A percentile compares a stretch with the other conserved stretches of the same genome.
Evolutionary conservation across 2,888 invertebrate genomes (phyloP).

Genomic region (Lasius fuliginosus): DNA sequence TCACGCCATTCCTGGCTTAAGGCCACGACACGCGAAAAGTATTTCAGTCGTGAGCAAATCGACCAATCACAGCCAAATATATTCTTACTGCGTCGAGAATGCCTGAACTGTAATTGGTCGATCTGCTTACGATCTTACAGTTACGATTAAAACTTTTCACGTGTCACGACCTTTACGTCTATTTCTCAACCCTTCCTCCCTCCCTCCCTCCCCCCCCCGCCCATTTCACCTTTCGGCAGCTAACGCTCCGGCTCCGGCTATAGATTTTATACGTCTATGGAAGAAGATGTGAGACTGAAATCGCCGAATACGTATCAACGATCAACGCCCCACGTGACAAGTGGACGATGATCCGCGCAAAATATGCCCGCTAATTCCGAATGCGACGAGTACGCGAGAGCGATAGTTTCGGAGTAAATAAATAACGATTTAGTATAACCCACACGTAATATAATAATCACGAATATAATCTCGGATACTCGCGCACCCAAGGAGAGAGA

Average conservation of each 20-base stretch:
- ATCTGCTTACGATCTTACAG: too few relatives aligned
- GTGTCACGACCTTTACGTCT: too few relatives aligned
- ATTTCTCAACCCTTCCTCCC: too few relatives aligned
- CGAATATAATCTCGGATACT: background rate
- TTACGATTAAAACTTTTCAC: too few relatives aligned
- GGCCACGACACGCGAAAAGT: too few relatives aligned
- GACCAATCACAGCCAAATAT: too few relatives aligned
- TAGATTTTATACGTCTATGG: background rate
- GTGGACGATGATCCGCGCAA: conserved; percentile 53
- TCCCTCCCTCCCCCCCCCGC: too few relatives aligned
- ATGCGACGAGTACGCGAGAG: conserved; percentile 35
- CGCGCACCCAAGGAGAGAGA: conserved; percentile 18
- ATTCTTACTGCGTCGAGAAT: too few relatives aligned
- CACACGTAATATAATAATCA: conserved; percentile 6
- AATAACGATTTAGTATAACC: background rate
- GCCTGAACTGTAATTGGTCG: too few relatives aligned
- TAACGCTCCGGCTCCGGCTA: background rate
- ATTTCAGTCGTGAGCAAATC: too few relatives aligned
- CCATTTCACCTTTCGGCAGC: too few relatives aligned
- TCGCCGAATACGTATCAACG: conserved; percentile 51
- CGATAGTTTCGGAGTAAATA: conserved; percentile 53
- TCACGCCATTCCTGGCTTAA: too few relatives aligned
- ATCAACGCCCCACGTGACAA: conserved; percentile 56
- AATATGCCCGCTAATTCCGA: conserved; percentile 65
- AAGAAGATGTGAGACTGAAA: conserved; percentile 51